Conservation (phyloP, 2,113 vertebrate genomes). For the Brachypteracias leptosomus region DNA sequence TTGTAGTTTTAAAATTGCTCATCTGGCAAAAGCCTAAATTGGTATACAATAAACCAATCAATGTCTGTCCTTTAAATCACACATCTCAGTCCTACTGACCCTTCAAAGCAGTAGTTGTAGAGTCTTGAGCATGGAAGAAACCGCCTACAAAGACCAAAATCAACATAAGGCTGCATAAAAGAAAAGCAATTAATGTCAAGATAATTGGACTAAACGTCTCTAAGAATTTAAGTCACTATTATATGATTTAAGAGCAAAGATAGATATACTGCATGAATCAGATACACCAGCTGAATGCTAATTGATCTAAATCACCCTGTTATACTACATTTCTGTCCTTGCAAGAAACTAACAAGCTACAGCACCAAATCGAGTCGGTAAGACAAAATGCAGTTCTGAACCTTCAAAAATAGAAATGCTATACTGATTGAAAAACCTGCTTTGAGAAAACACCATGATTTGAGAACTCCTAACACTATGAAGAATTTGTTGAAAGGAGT, state of each 20-base stretch:
- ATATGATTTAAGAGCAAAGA: slow-evolving; percentile 44
- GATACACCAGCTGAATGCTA: slow-evolving; percentile 34
- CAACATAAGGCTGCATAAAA: neutral
- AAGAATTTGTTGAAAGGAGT: neutral
- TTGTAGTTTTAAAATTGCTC: neutral
- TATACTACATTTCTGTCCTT: neutral
- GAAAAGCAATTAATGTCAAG: slow-evolving; percentile 57
- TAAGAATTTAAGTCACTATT: slow-evolving; percentile 19
- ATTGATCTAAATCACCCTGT: slow-evolving; percentile 15
- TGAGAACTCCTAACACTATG: neutral
- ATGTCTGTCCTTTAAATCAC: neutral
- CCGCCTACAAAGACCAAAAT: neutral
- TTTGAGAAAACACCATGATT: neutral
- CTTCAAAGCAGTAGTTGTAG: neutral
- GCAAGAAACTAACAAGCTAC: neutral
- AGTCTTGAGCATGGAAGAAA: neutral
- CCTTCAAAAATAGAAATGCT: neutral
- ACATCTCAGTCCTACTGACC: neutral
- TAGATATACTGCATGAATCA: slow-evolving; percentile 39
- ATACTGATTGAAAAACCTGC: neutral
- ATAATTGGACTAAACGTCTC: slow-evolving; percentile 35
- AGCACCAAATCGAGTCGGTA: neutral
- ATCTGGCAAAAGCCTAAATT: neutral
- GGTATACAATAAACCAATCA: neutral
- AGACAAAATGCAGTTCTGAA: neutral